These are phyloP conservation scores for Syrphus vitripennis DNA, from an alignment of 2,888 invertebrate genomes.

Conservation along the genomic window DNA sequence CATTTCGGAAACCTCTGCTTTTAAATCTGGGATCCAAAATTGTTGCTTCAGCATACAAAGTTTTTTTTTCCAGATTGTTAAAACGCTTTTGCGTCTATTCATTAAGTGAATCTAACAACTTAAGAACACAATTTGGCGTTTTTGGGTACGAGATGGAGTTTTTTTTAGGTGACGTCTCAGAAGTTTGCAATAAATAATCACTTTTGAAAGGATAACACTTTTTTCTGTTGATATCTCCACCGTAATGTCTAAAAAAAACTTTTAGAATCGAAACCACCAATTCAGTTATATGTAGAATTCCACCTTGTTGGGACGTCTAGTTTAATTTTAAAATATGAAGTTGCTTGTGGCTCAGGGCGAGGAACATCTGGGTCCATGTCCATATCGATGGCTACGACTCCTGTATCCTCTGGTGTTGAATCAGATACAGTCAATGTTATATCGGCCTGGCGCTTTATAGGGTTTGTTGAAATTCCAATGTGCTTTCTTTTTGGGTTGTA, in stretches of 20 bases:
- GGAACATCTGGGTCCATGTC: background rate
- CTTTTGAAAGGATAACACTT: slow-evolving; percentile 33
- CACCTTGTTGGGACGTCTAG: slow-evolving; percentile 32
- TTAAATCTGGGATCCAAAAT: slow-evolving; percentile 34
- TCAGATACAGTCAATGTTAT: no score
- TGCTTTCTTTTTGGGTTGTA: no score
- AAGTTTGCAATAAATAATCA: background rate
- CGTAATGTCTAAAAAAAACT: slow-evolving; percentile 31
- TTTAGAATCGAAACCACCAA: slow-evolving; percentile 17
- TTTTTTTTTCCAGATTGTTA: slow-evolving; percentile 5
- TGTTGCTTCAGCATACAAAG: slow-evolving; percentile 3
- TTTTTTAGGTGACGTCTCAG: background rate
- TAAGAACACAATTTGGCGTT: background rate
- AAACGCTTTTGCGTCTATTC: background rate
- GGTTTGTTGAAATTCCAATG: no score
- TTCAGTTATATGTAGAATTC: slow-evolving; percentile 25
- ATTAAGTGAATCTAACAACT: background rate
- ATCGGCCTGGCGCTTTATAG: no score
- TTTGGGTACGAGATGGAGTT: background rate
- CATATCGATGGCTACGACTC: background rate
- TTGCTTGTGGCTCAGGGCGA: no score
- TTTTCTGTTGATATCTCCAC: slow-evolving; percentile 31
- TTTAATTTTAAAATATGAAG: no score
- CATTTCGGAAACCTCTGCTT: slow-evolving; percentile 4
- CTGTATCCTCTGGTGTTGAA: background rate